Evolutionary conservation across 1,140 invertebrate genomes (phyloP).

Genomic region (Procambarus virginalis): DNA sequence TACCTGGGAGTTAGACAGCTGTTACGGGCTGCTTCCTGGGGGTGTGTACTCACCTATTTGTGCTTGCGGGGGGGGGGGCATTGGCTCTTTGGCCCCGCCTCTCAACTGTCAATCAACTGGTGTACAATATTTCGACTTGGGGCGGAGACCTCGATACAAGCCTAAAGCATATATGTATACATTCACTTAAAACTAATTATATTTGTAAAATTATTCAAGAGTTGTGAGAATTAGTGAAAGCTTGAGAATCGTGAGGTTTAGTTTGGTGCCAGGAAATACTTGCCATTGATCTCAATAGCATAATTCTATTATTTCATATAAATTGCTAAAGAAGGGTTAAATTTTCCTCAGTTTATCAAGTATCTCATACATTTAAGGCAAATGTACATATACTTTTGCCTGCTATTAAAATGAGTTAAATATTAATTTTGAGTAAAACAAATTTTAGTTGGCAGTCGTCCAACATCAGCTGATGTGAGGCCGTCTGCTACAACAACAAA

Average conservation of each 20-base stretch:
- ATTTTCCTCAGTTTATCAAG: background rate
- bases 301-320: background rate
- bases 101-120: too few relatives aligned
- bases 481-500: background rate
- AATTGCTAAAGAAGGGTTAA: background rate
- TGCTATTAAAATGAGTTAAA: background rate
- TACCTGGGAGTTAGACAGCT: too few relatives aligned
- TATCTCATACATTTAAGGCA: background rate
- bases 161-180: too few relatives aligned
- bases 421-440: background rate
- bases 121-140: too few relatives aligned
- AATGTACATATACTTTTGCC: background rate
- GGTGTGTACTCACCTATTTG: too few relatives aligned
- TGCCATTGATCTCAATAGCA: background rate
- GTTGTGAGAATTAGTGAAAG: slow-evolving; percentile 3
- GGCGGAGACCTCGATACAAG: too few relatives aligned
- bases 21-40: too few relatives aligned
- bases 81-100: too few relatives aligned
- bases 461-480: slow-evolving; percentile 2
- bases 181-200: too few relatives aligned
- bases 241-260: slow-evolving; percentile 3
- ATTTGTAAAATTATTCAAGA: background rate
- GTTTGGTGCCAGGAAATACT: background rate
- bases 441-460: background rate
- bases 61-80: too few relatives aligned